Evolutionary conservation across 2,888 invertebrate genomes (phyloP), one percentile per base, ranked within the genome.

Genomic region (Eristalinus aeneus): DNA sequence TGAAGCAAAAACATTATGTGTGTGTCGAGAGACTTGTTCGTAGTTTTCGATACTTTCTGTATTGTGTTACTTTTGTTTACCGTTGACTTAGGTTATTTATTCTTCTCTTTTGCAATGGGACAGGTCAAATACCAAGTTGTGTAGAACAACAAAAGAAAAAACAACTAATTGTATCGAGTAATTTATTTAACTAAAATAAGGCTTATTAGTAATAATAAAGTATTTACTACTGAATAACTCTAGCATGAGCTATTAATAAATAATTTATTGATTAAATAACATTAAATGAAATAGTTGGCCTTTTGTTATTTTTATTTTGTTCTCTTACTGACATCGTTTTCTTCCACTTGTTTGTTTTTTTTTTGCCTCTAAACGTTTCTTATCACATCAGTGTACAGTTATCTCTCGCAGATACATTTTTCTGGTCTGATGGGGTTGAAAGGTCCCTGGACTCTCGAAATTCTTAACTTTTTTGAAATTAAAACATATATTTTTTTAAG

Each of bases 221-320:
- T 86, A 86, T 82, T 86, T 86, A 86, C 71, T 86, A 86, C 86
- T 82, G 82, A 74, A 77, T 86, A 82, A 86, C 68, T 86, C 73
- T 82, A 82, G 86, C 67, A 82, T 86, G 86, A 78, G 86, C 82
- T 86, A 82, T 86, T 68, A 82, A 77, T 78, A 86, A 86, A 86
- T 67, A 81, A 81, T 63, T 76, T 76, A 85, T 76, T 82, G 22
- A 86, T 82, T 82, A 82, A 86, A 69, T 86, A 81, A 81, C 73
- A 86, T 81, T 78, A 82, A 81, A 80, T 58, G 58, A 71, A 39
- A n/a, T 11, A 16, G 9, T 27, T 80, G 39, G 39, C 16, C 53
- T 85, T 72, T 80, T 32, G 71, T 27, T 83, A 60, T 56, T 5
- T 11, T 23, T 56, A 10, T 23, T 56, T 46, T 2, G 8, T 46